Percentiles rank a stretch among this genome's conserved stretches.
Evolutionary conservation across 2,113 vertebrate genomes (phyloP).

Genomic region (Perognathus longimembris): DNA sequence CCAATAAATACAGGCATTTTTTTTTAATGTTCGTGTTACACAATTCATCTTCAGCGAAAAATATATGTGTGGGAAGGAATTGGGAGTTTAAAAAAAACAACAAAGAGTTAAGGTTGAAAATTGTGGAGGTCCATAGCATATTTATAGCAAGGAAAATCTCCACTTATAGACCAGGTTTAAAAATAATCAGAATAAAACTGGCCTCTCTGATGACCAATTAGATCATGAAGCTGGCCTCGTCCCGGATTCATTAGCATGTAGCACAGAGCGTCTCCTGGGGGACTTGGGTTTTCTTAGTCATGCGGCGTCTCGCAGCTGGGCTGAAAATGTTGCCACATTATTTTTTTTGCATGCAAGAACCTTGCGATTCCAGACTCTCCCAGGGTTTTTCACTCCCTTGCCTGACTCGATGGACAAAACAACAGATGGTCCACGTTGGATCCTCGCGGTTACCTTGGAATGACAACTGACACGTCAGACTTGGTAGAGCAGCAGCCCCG

Average conservation of each 20-base stretch:
- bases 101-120: background rate
- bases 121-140: background rate
- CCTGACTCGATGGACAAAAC: slow-evolving; percentile 51
- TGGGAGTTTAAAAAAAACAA: background rate
- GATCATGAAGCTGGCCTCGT: slow-evolving; percentile 16
- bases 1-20: slow-evolving; percentile 35
- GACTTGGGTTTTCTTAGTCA: slow-evolving; percentile 61
- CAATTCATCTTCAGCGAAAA: slow-evolving; percentile 33
- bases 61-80: background rate
- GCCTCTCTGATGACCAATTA: slow-evolving; percentile 51
- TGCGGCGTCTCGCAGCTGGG: slow-evolving; percentile 54
- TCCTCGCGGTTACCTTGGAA: slow-evolving; percentile 4
- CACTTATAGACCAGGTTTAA: slow-evolving; percentile 45
- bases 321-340: slow-evolving; percentile 66
- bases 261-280: background rate
- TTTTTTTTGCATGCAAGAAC: slow-evolving; percentile 64
- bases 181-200: background rate
- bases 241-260: slow-evolving; percentile 56
- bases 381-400: slow-evolving; percentile 63
- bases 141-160: slow-evolving; percentile 49
- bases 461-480: background rate
- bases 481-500: background rate
- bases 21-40: background rate
- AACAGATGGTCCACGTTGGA: slow-evolving; percentile 53
- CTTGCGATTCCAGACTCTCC: slow-evolving; percentile 58